Percentiles rank a stretch among this genome's conserved stretches.
Evolutionary conservation across 2,113 vertebrate species (phyloP).

Genomic region (Mustela nigripes): DNA sequence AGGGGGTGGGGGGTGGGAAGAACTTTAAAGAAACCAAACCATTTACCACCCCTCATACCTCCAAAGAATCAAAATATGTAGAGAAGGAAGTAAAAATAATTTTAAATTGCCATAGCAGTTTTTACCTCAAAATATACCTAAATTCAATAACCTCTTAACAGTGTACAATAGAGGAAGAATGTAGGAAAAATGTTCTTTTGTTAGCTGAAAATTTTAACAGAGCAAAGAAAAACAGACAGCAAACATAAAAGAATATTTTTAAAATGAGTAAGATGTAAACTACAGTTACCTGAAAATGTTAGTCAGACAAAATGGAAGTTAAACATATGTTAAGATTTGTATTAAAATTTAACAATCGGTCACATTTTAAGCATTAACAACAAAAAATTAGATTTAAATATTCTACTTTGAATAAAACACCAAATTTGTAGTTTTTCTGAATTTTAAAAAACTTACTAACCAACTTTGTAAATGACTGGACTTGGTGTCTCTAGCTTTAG

Average conservation of each 20-base stretch:
- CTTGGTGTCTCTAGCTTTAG: slow-evolving; percentile 22
- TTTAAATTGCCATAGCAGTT: slow-evolving; percentile 50
- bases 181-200: slow-evolving; percentile 41
- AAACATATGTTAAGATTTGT: not conserved
- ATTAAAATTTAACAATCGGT: slow-evolving; percentile 43
- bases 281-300: slow-evolving; percentile 42
- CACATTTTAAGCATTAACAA: slow-evolving; percentile 58
- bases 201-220: slow-evolving; percentile 60
- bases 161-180: slow-evolving; percentile 35
- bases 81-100: slow-evolving; percentile 50
- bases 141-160: slow-evolving; percentile 39
- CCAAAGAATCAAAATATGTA: not conserved
- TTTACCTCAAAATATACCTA: slow-evolving; percentile 49
- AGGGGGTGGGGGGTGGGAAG: not conserved
- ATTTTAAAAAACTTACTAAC: slow-evolving; percentile 24
- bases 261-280: slow-evolving; percentile 54
- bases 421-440: slow-evolving; percentile 23
- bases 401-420: slow-evolving; percentile 24
- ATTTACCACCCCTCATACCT: not conserved
- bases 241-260: slow-evolving; percentile 57
- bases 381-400: slow-evolving; percentile 44
- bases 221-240: slow-evolving; percentile 39
- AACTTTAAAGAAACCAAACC: slow-evolving; percentile 39
- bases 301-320: slow-evolving; percentile 59
- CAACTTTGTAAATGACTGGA: slow-evolving; percentile 32